These are phyloP conservation scores for Atlantisia rogersi DNA, from an alignment of 2,113 vertebrate species.

Conservation along the genomic window DNA sequence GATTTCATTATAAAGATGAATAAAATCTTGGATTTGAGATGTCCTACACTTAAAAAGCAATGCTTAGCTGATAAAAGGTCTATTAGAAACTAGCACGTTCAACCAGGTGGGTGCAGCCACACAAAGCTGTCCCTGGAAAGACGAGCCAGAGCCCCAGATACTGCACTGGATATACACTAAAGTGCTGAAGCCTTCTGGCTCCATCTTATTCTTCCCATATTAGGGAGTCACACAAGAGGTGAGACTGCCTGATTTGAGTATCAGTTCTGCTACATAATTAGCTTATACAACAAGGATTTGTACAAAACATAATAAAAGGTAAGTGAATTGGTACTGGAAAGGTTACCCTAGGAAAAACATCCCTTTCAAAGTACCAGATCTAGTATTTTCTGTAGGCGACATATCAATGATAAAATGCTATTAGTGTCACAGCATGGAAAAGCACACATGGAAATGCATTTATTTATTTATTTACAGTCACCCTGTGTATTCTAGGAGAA, in stretches of 20 bases:
- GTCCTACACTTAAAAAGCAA: not conserved
- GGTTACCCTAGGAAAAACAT: not conserved
- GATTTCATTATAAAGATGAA: not conserved
- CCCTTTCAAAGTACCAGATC: constrained; percentile 20
- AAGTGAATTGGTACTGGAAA: not conserved
- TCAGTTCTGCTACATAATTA: not conserved
- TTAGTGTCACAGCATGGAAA: not conserved
- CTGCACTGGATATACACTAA: not conserved
- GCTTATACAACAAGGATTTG: not conserved
- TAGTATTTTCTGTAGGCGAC: not conserved
- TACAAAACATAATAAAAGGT: not conserved
- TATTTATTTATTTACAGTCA: not conserved
- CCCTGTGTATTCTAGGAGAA: constrained; percentile 30
- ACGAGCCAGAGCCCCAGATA: rapidly evolving
- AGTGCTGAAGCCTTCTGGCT: not conserved
- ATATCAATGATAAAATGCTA: not conserved
- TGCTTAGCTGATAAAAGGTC: not conserved
- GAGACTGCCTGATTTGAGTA: not conserved
- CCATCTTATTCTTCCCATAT: not conserved
- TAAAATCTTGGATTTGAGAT: not conserved
- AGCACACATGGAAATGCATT: not conserved
- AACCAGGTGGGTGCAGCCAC: not conserved
- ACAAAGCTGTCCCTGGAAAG: not conserved
- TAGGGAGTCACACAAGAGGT: not conserved
- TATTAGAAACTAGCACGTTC: not conserved